phyloP scores from a whole-genome alignment of 2,797 vertebrate genomes.

The Menidia menidia region DNA sequence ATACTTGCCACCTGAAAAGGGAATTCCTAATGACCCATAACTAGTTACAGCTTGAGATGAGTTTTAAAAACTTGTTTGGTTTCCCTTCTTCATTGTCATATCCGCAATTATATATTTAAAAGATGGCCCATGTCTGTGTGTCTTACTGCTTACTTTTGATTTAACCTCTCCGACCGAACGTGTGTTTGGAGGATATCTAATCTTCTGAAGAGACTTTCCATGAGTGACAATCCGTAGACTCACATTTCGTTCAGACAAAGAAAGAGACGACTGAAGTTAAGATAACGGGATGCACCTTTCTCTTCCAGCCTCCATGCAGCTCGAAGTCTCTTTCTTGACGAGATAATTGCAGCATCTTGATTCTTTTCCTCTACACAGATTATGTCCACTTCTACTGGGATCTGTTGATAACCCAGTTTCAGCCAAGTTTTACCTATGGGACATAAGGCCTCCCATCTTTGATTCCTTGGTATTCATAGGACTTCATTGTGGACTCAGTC shows the following conservation, averaged over 20 bases:
- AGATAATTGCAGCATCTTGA: too few relatives aligned
- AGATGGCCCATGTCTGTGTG: constrained; percentile 4
- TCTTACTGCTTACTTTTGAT: constrained; percentile 15
- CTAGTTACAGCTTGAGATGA: constrained; percentile 44
- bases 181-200: neutral
- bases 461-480: too few relatives aligned
- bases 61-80: constrained; percentile 36
- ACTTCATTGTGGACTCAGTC: too few relatives aligned
- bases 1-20: constrained; percentile 36
- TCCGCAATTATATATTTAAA: neutral
- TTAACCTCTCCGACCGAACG: neutral
- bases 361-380: too few relatives aligned
- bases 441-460: too few relatives aligned
- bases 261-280: constrained; percentile 14
- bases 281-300: too few relatives aligned
- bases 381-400: too few relatives aligned
- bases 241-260: constrained; percentile 24
- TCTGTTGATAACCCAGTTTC: too few relatives aligned
- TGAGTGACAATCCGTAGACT: constrained; percentile 28
- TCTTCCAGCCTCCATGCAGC: too few relatives aligned
- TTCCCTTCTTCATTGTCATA: constrained; percentile 29
- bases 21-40: constrained; percentile 53
- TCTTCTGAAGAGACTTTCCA: constrained; percentile 11
- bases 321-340: too few relatives aligned
- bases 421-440: too few relatives aligned